Evolutionary conservation across 30 jellyfish, hydroid and myxozoan genomes (phyloP).

Genomic region (Aurelia sp.): DNA sequence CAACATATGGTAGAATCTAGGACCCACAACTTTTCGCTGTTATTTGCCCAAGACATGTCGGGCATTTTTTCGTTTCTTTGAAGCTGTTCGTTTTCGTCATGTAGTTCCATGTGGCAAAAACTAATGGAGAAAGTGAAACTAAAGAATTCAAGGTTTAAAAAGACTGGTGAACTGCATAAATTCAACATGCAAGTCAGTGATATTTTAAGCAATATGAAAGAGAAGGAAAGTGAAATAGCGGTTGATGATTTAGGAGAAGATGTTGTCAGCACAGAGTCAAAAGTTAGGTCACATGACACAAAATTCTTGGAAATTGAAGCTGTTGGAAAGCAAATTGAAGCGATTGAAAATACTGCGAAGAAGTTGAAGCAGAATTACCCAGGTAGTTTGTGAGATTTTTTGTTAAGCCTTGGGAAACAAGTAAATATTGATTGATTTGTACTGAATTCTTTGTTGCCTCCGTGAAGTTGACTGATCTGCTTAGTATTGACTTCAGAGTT

Average conservation of each 20-base stretch:
- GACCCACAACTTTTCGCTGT: too few species aligned
- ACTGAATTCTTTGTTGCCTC: too few species aligned
- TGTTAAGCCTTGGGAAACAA: background rate
- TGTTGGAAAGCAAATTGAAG: conserved; percentile 60
- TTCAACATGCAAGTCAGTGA: conserved; percentile 71
- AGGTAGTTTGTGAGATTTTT: conserved; percentile 15
- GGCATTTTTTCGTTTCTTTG: background rate
- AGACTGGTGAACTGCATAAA: conserved; percentile 81
- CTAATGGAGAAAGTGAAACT: conserved; percentile 65
- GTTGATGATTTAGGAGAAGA: conserved; percentile 61
- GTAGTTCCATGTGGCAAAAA: conserved; percentile 66
- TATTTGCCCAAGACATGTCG: too few species aligned
- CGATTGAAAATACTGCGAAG: conserved; percentile 12
- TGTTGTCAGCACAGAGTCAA: conserved; percentile 57
- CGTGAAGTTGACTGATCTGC: too few species aligned
- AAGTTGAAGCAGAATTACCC: conserved; percentile 41
- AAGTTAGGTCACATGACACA: conserved; percentile 60
- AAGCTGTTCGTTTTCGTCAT: background rate
- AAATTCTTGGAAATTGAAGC: conserved; percentile 60
- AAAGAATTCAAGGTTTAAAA: conserved; percentile 50
- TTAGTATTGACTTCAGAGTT: too few species aligned
- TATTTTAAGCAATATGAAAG: conserved; percentile 48
- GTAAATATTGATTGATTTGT: background rate
- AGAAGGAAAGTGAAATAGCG: conserved; percentile 31
- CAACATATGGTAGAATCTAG: too few species aligned